Evolutionary conservation across 2,797 vertebrate genomes (phyloP).

Genomic region (Garrulus glandarius): DNA sequence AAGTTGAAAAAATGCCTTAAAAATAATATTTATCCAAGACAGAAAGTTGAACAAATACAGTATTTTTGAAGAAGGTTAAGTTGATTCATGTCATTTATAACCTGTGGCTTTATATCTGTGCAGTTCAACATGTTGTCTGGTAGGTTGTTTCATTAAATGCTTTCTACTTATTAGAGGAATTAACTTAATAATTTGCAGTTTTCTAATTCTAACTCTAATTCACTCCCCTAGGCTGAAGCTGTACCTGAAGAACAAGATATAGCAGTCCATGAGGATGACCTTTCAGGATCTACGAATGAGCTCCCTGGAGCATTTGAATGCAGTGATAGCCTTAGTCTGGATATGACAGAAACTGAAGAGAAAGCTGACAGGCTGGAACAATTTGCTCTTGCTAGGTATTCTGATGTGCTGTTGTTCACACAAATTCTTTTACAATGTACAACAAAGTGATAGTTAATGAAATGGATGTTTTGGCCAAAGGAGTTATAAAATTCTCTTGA

Average conservation of each 20-base stretch:
- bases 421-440: background rate
- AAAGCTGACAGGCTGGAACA: slow-evolving; percentile 80
- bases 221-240: slow-evolving; percentile 73
- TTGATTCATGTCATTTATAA: background rate
- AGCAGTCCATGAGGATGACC: slow-evolving; percentile 81
- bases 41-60: background rate
- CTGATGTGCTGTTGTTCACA: background rate
- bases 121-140: background rate
- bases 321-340: slow-evolving; percentile 81
- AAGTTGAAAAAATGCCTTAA: background rate
- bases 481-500: background rate
- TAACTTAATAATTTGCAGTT: background rate
- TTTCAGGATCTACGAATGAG: slow-evolving; percentile 85
- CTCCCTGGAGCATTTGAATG: slow-evolving; percentile 82
- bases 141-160: background rate
- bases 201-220: slow-evolving; percentile 24
- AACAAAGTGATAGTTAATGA: background rate
- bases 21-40: background rate
- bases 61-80: background rate
- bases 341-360: slow-evolving; percentile 80
- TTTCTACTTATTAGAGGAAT: background rate
- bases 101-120: background rate
- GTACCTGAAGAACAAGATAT: slow-evolving; percentile 81
- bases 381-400: slow-evolving; percentile 83
- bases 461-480: background rate